A percentile compares a stretch with the other conserved stretches of the same genome.
These are phyloP conservation scores for Drosophila stalkeri DNA, from an alignment of 2,888 invertebrate species.

Conservation along the genomic window DNA sequence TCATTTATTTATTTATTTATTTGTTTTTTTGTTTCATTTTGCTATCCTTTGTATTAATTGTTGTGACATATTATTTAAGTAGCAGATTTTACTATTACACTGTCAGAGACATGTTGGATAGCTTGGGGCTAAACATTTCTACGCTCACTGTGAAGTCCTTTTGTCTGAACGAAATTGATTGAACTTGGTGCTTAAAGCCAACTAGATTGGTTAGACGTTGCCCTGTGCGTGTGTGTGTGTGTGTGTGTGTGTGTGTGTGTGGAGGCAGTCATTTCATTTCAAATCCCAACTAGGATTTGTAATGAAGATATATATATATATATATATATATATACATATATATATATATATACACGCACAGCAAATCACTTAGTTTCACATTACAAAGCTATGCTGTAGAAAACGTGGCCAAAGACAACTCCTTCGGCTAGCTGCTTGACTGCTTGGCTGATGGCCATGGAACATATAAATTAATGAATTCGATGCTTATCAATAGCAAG, in stretches of 20 bases:
- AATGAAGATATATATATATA: constrained; percentile 67
- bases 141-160: constrained; percentile 22
- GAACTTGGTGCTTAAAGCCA: constrained; percentile 81
- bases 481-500: constrained; percentile 79
- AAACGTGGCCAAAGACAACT: constrained; percentile 47
- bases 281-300: constrained; percentile 75
- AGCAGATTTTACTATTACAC: constrained; percentile 67
- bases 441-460: constrained; percentile 53
- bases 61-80: constrained; percentile 74
- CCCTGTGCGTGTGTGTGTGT: not conserved
- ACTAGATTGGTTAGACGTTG: constrained; percentile 38
- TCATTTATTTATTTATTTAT: no score
- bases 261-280: constrained; percentile 61
- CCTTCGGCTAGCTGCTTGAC: constrained; percentile 46
- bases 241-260: constrained; percentile 27
- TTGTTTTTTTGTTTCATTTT: not conserved
- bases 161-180: constrained; percentile 70
- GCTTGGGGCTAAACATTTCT: constrained; percentile 38
- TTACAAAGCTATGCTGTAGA: constrained; percentile 74
- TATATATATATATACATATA: constrained; percentile 20
- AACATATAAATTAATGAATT: constrained; percentile 82
- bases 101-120: constrained; percentile 42
- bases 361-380: constrained; percentile 81
- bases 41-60: constrained; percentile 74
- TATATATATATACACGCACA: constrained; percentile 1